A percentile compares a stretch with the other conserved stretches of the same genome.
These are phyloP conservation scores for Actinostola sp. DNA, from an alignment of 92 coral and sea anemone species.

Conservation along the genomic window DNA sequence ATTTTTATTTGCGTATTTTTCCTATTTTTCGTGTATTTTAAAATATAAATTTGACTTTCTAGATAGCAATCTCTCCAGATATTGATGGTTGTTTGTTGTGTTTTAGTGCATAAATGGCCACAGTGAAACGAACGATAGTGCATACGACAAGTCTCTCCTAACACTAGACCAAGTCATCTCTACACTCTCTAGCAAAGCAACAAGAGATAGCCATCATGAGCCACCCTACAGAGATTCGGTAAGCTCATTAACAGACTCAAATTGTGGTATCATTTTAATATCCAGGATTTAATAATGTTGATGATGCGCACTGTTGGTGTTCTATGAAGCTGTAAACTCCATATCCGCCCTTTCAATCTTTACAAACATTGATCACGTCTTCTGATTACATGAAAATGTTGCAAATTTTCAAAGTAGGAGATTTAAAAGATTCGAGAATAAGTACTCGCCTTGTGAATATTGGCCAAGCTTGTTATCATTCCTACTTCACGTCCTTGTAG, in stretches of 20 bases:
- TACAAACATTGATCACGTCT: not conserved
- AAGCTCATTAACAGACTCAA: constrained; percentile 28
- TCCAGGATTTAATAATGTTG: not conserved
- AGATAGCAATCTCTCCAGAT: not conserved
- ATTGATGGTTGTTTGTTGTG: not conserved
- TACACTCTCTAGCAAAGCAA: constrained; percentile 76
- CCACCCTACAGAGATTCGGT: constrained; percentile 91
- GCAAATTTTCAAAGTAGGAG: not conserved
- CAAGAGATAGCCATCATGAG: constrained; percentile 29
- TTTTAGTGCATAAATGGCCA: constrained; percentile 24
- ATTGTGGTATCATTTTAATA: not conserved
- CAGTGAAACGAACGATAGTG: not conserved
- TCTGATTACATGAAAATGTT: not conserved
- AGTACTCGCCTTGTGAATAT: constrained; percentile 1
- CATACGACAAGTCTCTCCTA: constrained; percentile 73
- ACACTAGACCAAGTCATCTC: constrained; percentile 94
- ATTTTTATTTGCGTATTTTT: not conserved
- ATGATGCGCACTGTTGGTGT: not conserved
- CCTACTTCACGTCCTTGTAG: not conserved
- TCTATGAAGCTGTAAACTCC: not conserved
- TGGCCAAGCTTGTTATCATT: no score
- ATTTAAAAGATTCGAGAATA: not conserved
- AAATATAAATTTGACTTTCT: not conserved
- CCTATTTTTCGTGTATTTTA: not conserved
- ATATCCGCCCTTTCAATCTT: not conserved